Evolutionary conservation across 2,888 invertebrate species (phyloP), one percentile per base, ranked within the genome.

Genomic region (Reticulitermes lucifugus): DNA sequence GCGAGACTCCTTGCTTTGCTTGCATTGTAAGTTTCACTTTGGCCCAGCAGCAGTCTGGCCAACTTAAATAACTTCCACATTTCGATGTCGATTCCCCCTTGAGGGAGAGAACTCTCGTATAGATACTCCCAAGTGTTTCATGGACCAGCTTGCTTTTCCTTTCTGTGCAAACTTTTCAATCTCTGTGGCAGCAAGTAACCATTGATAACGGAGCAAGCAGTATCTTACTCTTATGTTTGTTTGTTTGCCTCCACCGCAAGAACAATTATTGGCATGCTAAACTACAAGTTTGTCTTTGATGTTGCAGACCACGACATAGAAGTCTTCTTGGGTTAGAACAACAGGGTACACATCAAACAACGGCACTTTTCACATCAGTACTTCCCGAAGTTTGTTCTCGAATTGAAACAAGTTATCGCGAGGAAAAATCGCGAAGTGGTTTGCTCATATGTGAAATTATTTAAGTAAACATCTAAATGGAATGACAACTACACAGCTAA

Each of bases 21-120:
- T 77, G 77, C 77, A 77, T 77, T 77, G 43, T 46, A 46, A 46
- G 43, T 77, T 77, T 77, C 51, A 79, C 55, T 55, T 79, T 22
- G 35, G 79, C 55, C 14, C 4, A 12, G 21, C 43, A 25, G 75
- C 25, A 51, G 79, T 79, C 29, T n/a, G 55, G 51, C 18, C 51
- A 79, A 79, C 79, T 79, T 79, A 25, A n/a, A 18, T 43, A 75
- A 41, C 75, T 41, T 75, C 35, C n/a, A 25, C 25, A 65, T 65
- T 65, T 65, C 65, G 25, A 65, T 0, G 65, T n/a, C 65, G 9
- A 14, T 6, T 25, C 25, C 65, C n/a, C 65, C 14, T 7, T 65
- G 65, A 65, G 65, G 25, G 65, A 25, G 18, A 18, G 14, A 55
- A 18, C 55, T 46, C 46, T 46, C 46, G 4, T 6, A 12, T 46